A percentile compares a stretch with the other conserved stretches of the same genome.
Conservation (phyloP, 2,113 vertebrate species). For the Ceyx margarethae region DNA sequence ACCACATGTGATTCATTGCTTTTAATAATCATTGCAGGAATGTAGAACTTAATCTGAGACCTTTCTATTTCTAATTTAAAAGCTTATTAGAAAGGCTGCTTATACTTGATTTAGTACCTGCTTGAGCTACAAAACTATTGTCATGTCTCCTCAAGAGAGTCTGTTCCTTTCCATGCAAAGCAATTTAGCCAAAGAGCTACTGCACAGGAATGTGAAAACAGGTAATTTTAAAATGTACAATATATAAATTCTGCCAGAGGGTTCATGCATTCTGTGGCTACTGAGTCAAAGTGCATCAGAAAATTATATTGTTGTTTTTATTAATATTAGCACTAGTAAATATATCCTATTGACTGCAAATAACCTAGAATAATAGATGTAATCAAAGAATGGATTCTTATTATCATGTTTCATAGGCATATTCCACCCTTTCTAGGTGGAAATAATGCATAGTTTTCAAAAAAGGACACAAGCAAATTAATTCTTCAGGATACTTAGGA, state of each 20-base stretch:
- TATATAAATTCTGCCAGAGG: neutral
- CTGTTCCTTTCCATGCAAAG: constrained; percentile 25
- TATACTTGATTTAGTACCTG: constrained; percentile 54
- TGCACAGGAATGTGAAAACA: neutral
- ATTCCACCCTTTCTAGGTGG: neutral
- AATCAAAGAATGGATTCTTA: neutral
- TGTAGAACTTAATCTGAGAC: constrained; percentile 50
- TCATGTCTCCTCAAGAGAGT: neutral
- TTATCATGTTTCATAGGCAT: neutral
- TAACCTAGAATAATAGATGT: neutral
- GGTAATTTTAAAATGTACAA: neutral
- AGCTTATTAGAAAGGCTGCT: constrained; percentile 60
- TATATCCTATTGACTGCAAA: neutral
- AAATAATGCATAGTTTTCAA: neutral
- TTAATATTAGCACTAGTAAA: neutral
- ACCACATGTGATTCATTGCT: neutral
- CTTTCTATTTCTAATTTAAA: constrained; percentile 65
- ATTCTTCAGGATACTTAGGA: neutral
- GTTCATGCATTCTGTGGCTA: neutral
- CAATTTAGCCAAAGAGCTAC: constrained; percentile 12
- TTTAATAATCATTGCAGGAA: constrained; percentile 53
- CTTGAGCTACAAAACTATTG: constrained; percentile 26
- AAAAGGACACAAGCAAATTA: constrained; percentile 26
- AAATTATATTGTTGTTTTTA: neutral
- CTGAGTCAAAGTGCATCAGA: neutral